Percentiles rank a stretch among this genome's conserved stretches.
Conservation (phyloP, 1,140 invertebrate species). For the Lasioglossum baleicum region DNA sequence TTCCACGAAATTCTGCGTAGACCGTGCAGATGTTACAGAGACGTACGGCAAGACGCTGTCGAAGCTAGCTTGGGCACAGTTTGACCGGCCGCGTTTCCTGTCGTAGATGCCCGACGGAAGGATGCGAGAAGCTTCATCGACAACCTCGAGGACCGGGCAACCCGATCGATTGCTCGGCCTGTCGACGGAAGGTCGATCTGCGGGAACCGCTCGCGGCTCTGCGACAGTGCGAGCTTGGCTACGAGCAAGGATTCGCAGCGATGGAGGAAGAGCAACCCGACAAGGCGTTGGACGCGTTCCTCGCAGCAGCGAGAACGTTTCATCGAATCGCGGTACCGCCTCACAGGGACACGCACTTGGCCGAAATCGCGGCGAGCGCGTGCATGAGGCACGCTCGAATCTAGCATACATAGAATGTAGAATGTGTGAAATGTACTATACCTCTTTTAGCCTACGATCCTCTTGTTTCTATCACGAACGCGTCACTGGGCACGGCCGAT, state of each 20-base stretch:
- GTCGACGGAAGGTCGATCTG: constrained; percentile 80
- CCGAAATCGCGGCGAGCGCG: constrained; percentile 82
- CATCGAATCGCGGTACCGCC: constrained; percentile 81
- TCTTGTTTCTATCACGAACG: too few species aligned
- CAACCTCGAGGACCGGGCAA: constrained; percentile 61
- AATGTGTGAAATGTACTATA: too few species aligned
- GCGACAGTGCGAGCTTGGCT: constrained; percentile 80
- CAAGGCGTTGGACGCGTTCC: constrained; percentile 79
- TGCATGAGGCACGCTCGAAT: constrained; percentile 80
- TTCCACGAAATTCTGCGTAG: too few species aligned
- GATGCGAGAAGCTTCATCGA: constrained; percentile 80
- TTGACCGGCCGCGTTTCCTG: constrained; percentile 36
- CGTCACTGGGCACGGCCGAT: too few species aligned
- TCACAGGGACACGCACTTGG: constrained; percentile 82
- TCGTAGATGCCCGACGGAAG: constrained; percentile 82
- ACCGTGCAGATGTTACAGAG: too few species aligned
- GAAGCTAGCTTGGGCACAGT: too few species aligned
- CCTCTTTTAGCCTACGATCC: too few species aligned
- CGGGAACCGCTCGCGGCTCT: constrained; percentile 77
- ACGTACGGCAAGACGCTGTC: too few species aligned
- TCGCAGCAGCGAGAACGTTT: constrained; percentile 73
- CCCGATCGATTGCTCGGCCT: constrained; percentile 79
- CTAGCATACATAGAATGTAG: too few species aligned
- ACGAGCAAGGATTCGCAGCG: constrained; percentile 75
- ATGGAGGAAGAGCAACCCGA: constrained; percentile 77